These are phyloP conservation scores for Hylyphantes graminicola DNA, from an alignment of 1,140 invertebrate genomes.

Conservation along the genomic window DNA sequence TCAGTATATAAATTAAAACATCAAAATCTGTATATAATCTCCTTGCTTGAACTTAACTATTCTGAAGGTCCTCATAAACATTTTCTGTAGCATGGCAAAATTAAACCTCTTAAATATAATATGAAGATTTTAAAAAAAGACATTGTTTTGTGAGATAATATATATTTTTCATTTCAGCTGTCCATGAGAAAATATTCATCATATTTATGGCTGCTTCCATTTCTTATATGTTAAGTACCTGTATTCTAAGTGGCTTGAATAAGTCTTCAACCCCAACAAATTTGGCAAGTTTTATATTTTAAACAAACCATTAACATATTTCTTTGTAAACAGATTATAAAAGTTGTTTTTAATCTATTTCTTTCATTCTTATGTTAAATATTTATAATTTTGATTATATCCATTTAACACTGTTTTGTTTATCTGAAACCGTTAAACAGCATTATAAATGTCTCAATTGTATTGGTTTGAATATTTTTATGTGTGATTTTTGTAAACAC, in stretches of 20 bases:
- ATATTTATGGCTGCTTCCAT: constrained; percentile 89
- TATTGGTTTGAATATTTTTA: too few relatives aligned
- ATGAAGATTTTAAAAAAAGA: too few relatives aligned
- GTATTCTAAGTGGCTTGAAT: constrained; percentile 69
- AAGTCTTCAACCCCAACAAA: constrained; percentile 42
- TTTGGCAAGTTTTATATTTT: constrained; percentile 36
- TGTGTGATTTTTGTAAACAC: neutral
- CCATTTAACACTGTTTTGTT: neutral
- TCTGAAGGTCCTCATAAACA: too few relatives aligned
- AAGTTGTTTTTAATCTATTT: neutral
- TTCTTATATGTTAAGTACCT: constrained; percentile 82
- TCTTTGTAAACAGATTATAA: neutral
- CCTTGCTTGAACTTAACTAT: too few relatives aligned
- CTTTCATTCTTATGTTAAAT: neutral
- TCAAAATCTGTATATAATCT: too few relatives aligned
- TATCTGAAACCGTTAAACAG: neutral
- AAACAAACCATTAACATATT: neutral
- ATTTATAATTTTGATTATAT: neutral
- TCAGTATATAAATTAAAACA: too few relatives aligned
- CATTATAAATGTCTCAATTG: too few relatives aligned
- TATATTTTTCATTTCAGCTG: constrained; percentile 74
- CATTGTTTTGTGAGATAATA: neutral
- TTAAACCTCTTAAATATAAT: too few relatives aligned
- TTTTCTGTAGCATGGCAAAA: too few relatives aligned
- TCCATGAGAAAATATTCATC: constrained; percentile 93